phyloP scores from a whole-genome alignment of 2,888 invertebrate species.

The Andrena trimmerana region DNA sequence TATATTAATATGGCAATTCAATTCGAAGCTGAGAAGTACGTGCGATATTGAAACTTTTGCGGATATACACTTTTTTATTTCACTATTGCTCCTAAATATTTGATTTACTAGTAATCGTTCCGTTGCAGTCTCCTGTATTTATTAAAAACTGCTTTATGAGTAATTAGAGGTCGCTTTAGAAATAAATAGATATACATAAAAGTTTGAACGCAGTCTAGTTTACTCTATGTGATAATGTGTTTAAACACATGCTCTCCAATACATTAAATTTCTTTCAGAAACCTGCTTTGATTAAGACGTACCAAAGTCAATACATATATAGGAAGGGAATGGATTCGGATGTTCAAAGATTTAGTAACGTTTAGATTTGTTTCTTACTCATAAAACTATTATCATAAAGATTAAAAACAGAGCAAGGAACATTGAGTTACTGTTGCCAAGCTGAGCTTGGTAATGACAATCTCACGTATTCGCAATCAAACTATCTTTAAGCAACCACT shows the following conservation, averaged over 20 bases:
- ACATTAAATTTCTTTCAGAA: constrained; percentile 68
- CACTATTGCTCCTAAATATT: constrained; percentile 35
- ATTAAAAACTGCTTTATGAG: constrained; percentile 36
- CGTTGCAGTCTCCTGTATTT: constrained; percentile 30
- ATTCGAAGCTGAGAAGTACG: constrained; percentile 26
- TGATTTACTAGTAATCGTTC: constrained; percentile 33
- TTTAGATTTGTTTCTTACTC: constrained; percentile 42
- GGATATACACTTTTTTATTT: constrained; percentile 38
- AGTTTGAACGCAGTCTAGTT: constrained; percentile 31
- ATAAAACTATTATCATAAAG: constrained; percentile 21
- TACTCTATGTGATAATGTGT: constrained; percentile 42
- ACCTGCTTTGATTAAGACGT: constrained; percentile 67
- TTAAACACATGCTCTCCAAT: constrained; percentile 47
- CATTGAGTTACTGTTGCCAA: constrained; percentile 34
- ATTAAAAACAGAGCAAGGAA: constrained; percentile 41
- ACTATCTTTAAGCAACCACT: constrained; percentile 36
- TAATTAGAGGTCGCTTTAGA: constrained; percentile 19
- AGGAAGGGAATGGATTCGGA: constrained; percentile 42
- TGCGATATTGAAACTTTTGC: constrained; percentile 24
- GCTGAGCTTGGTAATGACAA: constrained; percentile 36
- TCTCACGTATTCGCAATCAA: constrained; percentile 58
- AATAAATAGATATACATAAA: constrained; percentile 38
- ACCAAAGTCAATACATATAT: constrained; percentile 48
- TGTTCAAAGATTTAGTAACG: constrained; percentile 33
- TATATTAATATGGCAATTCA: constrained; percentile 5